A percentile compares a stretch with the other conserved stretches of the same genome.
These are phyloP conservation scores for Polia nebulosa DNA, from an alignment of 2,888 invertebrate species.

Conservation along the genomic window DNA sequence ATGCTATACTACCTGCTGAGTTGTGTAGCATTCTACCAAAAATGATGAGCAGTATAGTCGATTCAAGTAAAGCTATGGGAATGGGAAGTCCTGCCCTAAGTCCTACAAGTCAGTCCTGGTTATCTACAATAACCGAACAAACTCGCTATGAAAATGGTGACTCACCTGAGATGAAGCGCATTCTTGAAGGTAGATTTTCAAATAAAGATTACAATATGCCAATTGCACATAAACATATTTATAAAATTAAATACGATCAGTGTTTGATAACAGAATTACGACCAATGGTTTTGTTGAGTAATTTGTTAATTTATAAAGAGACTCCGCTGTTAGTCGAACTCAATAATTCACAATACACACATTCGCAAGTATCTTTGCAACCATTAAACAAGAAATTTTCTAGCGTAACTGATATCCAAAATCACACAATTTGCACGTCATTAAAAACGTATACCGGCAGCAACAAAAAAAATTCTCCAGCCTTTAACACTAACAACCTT, in stretches of 20 bases:
- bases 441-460: slow-evolving; percentile 65
- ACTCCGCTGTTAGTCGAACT: slow-evolving; percentile 8
- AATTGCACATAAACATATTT: not conserved
- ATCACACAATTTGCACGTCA: slow-evolving; percentile 60
- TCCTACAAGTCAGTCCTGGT: slow-evolving; percentile 62
- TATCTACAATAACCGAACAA: slow-evolving; percentile 73
- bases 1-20: slow-evolving; percentile 84
- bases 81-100: slow-evolving; percentile 34
- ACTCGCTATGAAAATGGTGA: slow-evolving; percentile 53
- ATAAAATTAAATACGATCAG: slow-evolving; percentile 25
- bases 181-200: slow-evolving; percentile 64
- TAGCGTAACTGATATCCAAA: slow-evolving; percentile 6
- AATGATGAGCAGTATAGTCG: slow-evolving; percentile 75
- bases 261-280: slow-evolving; percentile 48
- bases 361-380: slow-evolving; percentile 8
- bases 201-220: slow-evolving; percentile 22
- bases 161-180: slow-evolving; percentile 50
- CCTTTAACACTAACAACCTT: slow-evolving; percentile 44
- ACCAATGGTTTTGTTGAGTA: slow-evolving; percentile 36
- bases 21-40: slow-evolving; percentile 83
- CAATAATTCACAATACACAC: not conserved
- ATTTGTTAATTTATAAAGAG: slow-evolving; percentile 24
- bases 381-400: slow-evolving; percentile 11
- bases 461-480: slow-evolving; percentile 40
- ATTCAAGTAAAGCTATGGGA: slow-evolving; percentile 56